These are phyloP conservation scores for Gonocerus acuteangulatus DNA, from an alignment of 2,888 invertebrate genomes.

Conservation along the genomic window DNA sequence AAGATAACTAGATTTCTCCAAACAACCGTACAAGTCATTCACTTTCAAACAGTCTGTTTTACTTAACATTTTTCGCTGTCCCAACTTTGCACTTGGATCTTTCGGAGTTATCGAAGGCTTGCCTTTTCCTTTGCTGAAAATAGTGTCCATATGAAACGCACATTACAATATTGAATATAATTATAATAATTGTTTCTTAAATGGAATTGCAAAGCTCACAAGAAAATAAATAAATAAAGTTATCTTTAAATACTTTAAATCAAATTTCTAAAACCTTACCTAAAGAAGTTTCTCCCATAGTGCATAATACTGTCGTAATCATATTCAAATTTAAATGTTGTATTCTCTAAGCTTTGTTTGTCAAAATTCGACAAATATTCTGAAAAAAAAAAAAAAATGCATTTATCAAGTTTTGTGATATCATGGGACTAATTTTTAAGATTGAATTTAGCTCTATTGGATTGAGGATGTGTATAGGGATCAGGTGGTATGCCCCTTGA, in stretches of 20 bases:
- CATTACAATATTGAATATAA: background rate
- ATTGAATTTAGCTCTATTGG: no score
- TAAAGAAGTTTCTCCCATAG: slow-evolving; percentile 59
- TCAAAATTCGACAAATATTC: slow-evolving; percentile 57
- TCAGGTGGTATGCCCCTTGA: no score
- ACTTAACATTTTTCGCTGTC: slow-evolving; percentile 57
- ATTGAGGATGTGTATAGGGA: no score
- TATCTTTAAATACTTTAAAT: background rate
- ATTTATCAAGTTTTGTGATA: no score
- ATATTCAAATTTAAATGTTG: slow-evolving; percentile 61
- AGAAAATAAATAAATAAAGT: background rate
- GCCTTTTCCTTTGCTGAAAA: slow-evolving; percentile 50
- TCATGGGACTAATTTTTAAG: no score
- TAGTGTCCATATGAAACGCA: background rate
- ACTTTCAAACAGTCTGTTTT: slow-evolving; percentile 61
- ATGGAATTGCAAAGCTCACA: no score
- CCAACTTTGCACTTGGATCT: slow-evolving; percentile 49
- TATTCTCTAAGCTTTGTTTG: slow-evolving; percentile 55
- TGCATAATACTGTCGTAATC: slow-evolving; percentile 75
- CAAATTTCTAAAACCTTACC: slow-evolving; percentile 38
- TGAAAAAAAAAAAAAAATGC: slow-evolving; percentile 37
- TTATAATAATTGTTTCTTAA: background rate
- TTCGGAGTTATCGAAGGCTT: slow-evolving; percentile 57
- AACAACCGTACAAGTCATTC: slow-evolving; percentile 58
- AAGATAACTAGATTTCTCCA: slow-evolving; percentile 45